A percentile compares a stretch with the other conserved stretches of the same genome.
Evolutionary conservation across 2,113 vertebrate species (phyloP).

Genomic region (Felis chaus): DNA sequence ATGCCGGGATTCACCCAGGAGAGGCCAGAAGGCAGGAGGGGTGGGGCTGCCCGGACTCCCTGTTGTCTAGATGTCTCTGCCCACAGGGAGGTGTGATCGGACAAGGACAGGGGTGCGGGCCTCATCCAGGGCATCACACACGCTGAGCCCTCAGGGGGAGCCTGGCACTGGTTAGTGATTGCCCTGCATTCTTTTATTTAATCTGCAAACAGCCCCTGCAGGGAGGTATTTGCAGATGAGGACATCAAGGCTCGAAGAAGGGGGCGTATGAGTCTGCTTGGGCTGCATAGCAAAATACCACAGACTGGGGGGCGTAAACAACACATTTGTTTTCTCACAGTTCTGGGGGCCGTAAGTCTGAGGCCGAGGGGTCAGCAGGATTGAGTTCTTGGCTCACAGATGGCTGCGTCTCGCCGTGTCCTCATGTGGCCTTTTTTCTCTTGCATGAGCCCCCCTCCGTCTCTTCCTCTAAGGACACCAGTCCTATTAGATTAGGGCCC

Average conservation of each 20-base stretch:
- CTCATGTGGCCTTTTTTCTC: not conserved
- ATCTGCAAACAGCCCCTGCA: not conserved
- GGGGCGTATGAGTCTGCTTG: not conserved
- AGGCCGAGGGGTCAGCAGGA: accelerated
- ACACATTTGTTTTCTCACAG: accelerated
- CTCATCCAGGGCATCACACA: not conserved
- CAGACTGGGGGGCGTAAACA: accelerated
- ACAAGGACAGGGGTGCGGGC: not conserved
- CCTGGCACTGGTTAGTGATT: accelerated
- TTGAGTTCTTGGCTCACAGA: not conserved
- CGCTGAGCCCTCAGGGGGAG: not conserved
- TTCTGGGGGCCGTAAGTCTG: not conserved
- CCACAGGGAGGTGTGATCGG: not conserved
- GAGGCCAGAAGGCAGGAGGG: not conserved
- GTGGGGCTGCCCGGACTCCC: not conserved
- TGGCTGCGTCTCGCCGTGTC: accelerated
- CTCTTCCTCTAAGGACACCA: not conserved
- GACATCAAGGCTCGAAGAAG: not conserved
- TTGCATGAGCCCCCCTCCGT: accelerated
- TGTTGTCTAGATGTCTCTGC: not conserved
- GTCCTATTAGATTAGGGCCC: not conserved
- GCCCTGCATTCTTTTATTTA: not conserved
- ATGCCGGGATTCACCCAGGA: not conserved
- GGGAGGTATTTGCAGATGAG: not conserved
- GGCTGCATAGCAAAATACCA: not conserved